A percentile compares a stretch with the other conserved stretches of the same genome.
phyloP scores from a whole-genome alignment of 2,888 invertebrate genomes.

The Sympetrum striolatum region DNA sequence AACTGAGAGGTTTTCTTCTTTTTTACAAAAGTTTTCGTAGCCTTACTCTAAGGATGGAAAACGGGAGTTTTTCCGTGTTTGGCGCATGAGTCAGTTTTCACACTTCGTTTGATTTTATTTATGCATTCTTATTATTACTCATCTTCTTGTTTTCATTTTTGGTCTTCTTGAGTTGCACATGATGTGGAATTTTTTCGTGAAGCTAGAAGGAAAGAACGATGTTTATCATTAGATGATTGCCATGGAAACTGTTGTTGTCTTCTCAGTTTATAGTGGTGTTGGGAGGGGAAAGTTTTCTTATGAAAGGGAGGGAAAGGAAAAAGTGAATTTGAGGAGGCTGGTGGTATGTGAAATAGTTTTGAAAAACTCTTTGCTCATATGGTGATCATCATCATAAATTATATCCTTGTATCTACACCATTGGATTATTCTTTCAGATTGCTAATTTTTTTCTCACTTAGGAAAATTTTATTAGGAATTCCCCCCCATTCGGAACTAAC shows the following conservation, averaged over 20 bases:
- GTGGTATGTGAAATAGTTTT: background rate
- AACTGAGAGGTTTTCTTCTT: slow-evolving; percentile 39
- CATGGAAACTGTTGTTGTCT: slow-evolving; percentile 37
- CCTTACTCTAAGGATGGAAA: slow-evolving; percentile 43
- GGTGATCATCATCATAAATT: background rate
- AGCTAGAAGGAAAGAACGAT: slow-evolving; percentile 28
- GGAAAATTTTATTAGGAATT: no score
- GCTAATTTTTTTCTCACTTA: no score
- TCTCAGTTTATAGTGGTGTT: slow-evolving; percentile 30
- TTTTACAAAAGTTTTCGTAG: slow-evolving; percentile 19
- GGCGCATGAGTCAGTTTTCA: slow-evolving; percentile 38
- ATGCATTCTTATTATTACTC: slow-evolving; percentile 36
- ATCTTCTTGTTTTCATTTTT: slow-evolving; percentile 21
- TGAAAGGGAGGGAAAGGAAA: slow-evolving; percentile 12
- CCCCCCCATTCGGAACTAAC: no score
- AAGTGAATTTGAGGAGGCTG: slow-evolving; percentile 4
- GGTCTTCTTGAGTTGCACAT: slow-evolving; percentile 44
- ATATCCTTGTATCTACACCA: background rate
- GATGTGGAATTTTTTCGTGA: slow-evolving; percentile 38
- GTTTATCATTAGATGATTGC: slow-evolving; percentile 31
- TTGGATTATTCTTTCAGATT: no score
- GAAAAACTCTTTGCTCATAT: no score
- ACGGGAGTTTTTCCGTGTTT: slow-evolving; percentile 38
- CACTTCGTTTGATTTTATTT: slow-evolving; percentile 32
- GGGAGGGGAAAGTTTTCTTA: slow-evolving; percentile 18